Percentiles rank a stretch among this genome's conserved stretches.
phyloP scores from a whole-genome alignment of 2,888 invertebrate species.

The Pheosia gnoma region DNA sequence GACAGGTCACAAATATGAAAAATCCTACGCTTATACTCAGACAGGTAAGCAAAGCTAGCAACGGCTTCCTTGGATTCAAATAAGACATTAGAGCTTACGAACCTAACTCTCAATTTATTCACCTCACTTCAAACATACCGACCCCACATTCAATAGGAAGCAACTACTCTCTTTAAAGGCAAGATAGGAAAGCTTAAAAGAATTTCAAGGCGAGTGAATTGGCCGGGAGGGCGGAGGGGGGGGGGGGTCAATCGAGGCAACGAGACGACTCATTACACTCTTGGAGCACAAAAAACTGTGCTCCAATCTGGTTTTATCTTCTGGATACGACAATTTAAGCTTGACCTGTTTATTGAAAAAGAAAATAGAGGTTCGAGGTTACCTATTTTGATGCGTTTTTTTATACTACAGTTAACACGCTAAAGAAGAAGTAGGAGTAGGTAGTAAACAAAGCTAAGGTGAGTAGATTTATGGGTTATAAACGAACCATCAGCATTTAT shows the following conservation, averaged over 20 bases:
- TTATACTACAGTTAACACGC: no score
- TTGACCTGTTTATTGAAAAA: conserved; percentile 35
- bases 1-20: no score
- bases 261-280: conserved; percentile 74
- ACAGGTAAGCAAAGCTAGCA: no score
- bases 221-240: conserved; percentile 52
- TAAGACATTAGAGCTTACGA: neutral
- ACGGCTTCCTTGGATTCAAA: neutral
- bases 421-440: no score
- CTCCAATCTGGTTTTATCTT: conserved; percentile 41
- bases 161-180: conserved; percentile 56
- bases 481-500: no score
- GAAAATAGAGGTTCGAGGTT: conserved; percentile 13
- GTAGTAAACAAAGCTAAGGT: no score
- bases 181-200: conserved; percentile 65
- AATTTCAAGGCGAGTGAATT: conserved; percentile 72
- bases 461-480: no score
- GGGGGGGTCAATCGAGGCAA: conserved; percentile 77
- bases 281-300: conserved; percentile 48
- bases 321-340: conserved; percentile 35
- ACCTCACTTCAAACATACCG: conserved; percentile 45
- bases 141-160: conserved; percentile 55
- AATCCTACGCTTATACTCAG: no score
- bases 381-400: no score
- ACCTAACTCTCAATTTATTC: neutral